These are phyloP conservation scores for Scaptomyza graminum DNA, from an alignment of 1,140 invertebrate species.

Conservation along the genomic window DNA sequence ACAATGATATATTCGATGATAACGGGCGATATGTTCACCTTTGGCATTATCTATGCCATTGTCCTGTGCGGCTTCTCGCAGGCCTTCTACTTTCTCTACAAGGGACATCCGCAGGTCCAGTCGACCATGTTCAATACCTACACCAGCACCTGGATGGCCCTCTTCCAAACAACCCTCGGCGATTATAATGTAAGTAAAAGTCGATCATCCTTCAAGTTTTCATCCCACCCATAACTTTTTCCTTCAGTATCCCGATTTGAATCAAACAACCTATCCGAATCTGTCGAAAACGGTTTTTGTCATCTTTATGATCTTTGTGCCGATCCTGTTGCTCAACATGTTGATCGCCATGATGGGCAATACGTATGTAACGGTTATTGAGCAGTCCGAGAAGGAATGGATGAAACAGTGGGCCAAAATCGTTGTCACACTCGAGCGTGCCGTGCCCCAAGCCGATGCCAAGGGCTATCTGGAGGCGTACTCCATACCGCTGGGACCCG, in stretches of 20 bases:
- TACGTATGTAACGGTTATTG: conserved; percentile 98
- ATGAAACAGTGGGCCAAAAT: conserved; percentile 99
- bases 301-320: conserved; percentile 98
- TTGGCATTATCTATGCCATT: conserved; percentile 97
- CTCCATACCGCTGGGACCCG: conserved; percentile 94
- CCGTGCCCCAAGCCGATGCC: conserved; percentile 94
- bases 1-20: conserved; percentile 99
- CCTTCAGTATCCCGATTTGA: conserved; percentile 95
- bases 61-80: conserved; percentile 97
- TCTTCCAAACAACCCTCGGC: conserved; percentile 98
- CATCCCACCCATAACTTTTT: too few relatives aligned
- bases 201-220: background rate
- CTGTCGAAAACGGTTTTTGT: conserved; percentile 97
- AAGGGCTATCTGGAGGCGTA: conserved; percentile 97
- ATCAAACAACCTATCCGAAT: conserved; percentile 94
- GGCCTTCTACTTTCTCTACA: conserved; percentile 98
- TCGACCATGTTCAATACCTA: conserved; percentile 93
- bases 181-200: conserved; percentile 96
- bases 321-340: conserved; percentile 98
- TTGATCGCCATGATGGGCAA: conserved; percentile 99
- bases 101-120: conserved; percentile 93
- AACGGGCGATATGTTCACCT: conserved; percentile 98
- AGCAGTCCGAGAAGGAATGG: conserved; percentile 99
- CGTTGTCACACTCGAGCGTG: conserved; percentile 96
- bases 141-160: conserved; percentile 96